Base-by-base conservation (phyloP, 2,797 vertebrate genomes). In the Gymnothorax reevesii region DNA sequence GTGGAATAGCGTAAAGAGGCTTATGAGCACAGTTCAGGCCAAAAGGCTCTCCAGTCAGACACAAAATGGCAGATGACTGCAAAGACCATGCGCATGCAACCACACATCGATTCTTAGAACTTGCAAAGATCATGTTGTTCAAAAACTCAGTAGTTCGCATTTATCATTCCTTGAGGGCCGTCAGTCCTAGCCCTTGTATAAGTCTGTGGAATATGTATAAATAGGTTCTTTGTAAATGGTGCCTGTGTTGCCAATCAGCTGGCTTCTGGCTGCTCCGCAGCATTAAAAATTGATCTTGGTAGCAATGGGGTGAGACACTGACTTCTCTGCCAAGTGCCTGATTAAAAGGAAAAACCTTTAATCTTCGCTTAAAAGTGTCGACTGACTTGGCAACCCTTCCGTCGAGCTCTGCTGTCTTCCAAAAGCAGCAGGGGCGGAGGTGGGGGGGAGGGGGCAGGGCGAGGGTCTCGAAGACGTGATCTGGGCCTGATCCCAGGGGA, bases 331-430 rank as follows among this genome's bases (percentile, higher is more conserved):
- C 95, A 96, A 96, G 95, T 94, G 94, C 93, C 95, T 96, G 95
- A 96, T 96, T 95, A 96, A 96, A 96, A 95, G 94, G 94, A 94
- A 95, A 95, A 95, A 95, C 94, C 95, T 96, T 96, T 96, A 96
- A 96, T 96, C 95, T 95, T 96, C 95, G 94, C 95, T 96, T 96
- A 95, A 96, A 96, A 96, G 95, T 96, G 94, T 95, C 94, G 94
- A 92, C 93, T 93, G 94, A 93, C 93, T 95, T 96, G 95, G 95
- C 95, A 94, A 93, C 93, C 92, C 90, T 93, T 89, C 57, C 73
- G 49, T 59, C 10, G 69, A 7, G 25, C 55, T 42, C 83, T 9
- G 92, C 94, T 92, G 92, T 95, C 93, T 95, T 95, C 93, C 93
- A 94, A 92, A 90, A 87, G 93, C 27, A 13, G 27, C 71, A 0